Conservation (phyloP, 2,888 invertebrate genomes). For the Physocephala rufipes region DNA sequence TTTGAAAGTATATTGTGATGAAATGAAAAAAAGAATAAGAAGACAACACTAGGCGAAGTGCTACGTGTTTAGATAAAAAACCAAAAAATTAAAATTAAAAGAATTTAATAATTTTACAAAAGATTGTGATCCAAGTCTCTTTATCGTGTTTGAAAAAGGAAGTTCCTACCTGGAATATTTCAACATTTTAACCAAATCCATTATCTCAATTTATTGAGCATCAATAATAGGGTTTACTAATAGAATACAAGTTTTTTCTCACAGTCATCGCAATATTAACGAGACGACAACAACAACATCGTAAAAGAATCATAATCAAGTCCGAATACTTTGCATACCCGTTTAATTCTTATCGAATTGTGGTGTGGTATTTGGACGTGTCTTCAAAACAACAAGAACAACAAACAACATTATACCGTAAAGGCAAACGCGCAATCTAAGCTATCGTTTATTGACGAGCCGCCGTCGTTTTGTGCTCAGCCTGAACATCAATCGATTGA, state of each 20-base stretch:
- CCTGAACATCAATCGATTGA: slow-evolving; percentile 1
- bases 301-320: too few species aligned
- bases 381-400: slow-evolving; percentile 15
- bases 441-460: neutral
- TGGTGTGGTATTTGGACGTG: slow-evolving; percentile 5
- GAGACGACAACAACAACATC: too few species aligned
- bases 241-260: neutral
- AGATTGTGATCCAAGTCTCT: too few species aligned
- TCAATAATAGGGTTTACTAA: neutral
- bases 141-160: too few species aligned
- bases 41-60: too few species aligned
- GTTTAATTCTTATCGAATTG: too few species aligned
- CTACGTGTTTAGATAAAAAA: neutral
- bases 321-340: too few species aligned
- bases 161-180: too few species aligned
- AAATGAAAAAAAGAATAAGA: slow-evolving; percentile 7
- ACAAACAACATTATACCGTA: neutral
- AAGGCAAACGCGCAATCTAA: neutral
- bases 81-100: neutral
- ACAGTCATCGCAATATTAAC: neutral
- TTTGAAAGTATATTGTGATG: slow-evolving; percentile 3
- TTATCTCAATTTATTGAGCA: neutral
- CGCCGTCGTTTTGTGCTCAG: neutral
- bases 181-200: too few species aligned
- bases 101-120: too few species aligned